Evolutionary conservation across 2,888 invertebrate species (phyloP).

Genomic region (Mellilla xanthometata): DNA sequence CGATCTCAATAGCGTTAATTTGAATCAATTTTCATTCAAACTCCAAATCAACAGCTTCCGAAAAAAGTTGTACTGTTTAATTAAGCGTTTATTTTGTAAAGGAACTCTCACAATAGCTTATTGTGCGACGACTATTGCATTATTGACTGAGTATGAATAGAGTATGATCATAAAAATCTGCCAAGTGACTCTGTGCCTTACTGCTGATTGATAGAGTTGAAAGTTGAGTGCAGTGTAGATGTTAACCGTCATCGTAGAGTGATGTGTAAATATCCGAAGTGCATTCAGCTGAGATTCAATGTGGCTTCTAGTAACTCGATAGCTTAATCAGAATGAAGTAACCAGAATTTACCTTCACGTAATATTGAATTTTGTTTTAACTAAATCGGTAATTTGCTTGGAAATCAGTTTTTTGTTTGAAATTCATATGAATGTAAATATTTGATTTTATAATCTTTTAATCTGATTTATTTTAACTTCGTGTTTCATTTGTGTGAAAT

Average conservation of each 20-base stretch:
- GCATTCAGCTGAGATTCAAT: conserved; percentile 17
- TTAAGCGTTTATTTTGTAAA: conserved; percentile 56
- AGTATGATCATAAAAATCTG: neutral
- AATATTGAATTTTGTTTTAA: too few species aligned
- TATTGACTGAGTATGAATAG: conserved; percentile 18
- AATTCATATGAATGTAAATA: too few species aligned
- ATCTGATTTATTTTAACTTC: too few species aligned
- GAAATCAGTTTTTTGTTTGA: too few species aligned
- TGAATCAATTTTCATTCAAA: neutral
- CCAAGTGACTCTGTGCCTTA: neutral
- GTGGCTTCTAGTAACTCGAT: conserved; percentile 7
- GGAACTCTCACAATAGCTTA: conserved; percentile 53
- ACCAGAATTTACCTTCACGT: too few species aligned
- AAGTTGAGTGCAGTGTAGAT: neutral
- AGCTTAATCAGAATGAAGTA: conserved; percentile 11
- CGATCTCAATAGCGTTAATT: conserved; percentile 1
- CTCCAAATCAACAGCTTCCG: conserved; percentile 31
- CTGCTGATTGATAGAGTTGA: neutral
- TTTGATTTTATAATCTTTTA: too few species aligned
- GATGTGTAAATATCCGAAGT: conserved; percentile 20
- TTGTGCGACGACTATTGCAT: conserved; percentile 35
- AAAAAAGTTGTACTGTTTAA: conserved; percentile 50
- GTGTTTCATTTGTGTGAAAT: too few species aligned
- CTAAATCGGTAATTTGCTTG: too few species aligned
- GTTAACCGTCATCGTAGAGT: conserved; percentile 15